Evolutionary conservation across 2,113 vertebrate genomes (phyloP), one percentile per base, ranked within the genome.

Genomic region (Crotalus horridus): DNA sequence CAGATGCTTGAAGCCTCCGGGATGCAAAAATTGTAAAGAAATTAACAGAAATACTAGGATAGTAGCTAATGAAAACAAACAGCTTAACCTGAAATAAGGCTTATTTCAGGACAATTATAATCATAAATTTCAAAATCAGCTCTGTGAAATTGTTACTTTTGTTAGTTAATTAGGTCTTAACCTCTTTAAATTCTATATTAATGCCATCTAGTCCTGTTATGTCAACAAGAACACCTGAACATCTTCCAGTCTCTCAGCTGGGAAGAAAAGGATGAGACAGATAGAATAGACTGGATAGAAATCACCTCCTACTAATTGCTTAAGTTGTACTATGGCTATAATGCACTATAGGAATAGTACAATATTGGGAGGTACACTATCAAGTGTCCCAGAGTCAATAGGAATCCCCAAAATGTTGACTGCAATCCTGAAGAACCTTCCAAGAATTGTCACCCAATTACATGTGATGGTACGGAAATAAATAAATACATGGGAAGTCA

Each of bases 1-100:
- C 93, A 92, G 85, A 55, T 93, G 55, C 88, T 92, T 90, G 39
- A 92, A 94, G 12, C 64, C n/a, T 85, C 46, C 87, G 51, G 6
- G 29, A 81, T 46, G 64, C 55, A 64, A 61, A 89, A 51, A 89
- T 56, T 89, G 46, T 29, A 69, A 92, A n/a, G 56, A 87, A 26
- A 93, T 64, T 91, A 88, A 81, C 15, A 92, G 8, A 86, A 53
- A 91, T 93, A 59, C 87, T 2, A 39, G 88, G 55, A 33, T 23
- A 64, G 33, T n/a, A 95, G 39, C 58, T 85, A 43, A 29, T 29
- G 7, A 86, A 88, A 58, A 51, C 46, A 46, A 48, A 81, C 3
- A 3, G 17, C 9, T 81, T 81, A 39, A 2, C 74, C 21, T 43
- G 24, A 21, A 23, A 4, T 8, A 20, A 55, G 58, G n/a, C 11